Percentiles rank a stretch among this genome's conserved stretches.
Conservation (phyloP, 2,888 invertebrate genomes). For the Limnephilus rhombicus region DNA sequence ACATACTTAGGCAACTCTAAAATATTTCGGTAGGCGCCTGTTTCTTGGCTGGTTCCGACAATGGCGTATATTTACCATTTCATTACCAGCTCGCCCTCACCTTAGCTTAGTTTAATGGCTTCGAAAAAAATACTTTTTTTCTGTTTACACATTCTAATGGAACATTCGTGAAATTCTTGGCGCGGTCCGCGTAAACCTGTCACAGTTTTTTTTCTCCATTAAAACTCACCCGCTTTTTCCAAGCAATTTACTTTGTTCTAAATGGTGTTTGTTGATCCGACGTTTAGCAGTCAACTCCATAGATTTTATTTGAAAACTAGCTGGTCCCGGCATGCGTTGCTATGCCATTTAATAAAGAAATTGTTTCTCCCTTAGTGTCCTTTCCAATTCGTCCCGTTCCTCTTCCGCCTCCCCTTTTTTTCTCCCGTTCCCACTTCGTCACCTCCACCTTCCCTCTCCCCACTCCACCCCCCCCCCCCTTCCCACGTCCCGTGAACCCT, state of each 20-base stretch:
- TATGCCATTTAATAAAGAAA: too few species aligned
- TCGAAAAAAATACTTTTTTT: slow-evolving; percentile 8
- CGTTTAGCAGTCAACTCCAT: not conserved
- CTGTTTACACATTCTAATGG: slow-evolving; percentile 26
- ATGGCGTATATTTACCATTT: slow-evolving; percentile 2
- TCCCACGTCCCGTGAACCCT: too few species aligned
- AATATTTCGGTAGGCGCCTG: not conserved
- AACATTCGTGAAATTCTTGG: slow-evolving; percentile 29
- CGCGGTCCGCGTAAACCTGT: not conserved
- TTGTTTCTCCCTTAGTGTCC: too few species aligned
- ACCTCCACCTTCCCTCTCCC: too few species aligned
- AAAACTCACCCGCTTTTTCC: not conserved
- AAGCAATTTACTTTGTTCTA: slow-evolving; percentile 1
- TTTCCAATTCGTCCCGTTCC: too few species aligned
- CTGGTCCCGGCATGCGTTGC: too few species aligned
- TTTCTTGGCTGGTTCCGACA: not conserved
- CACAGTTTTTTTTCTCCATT: not conserved
- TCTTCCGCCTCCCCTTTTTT: too few species aligned
- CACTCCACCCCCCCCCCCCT: too few species aligned
- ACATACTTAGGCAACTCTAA: not conserved
- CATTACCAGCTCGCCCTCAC: slow-evolving; percentile 7
- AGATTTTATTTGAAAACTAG: not conserved
- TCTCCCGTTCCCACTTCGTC: too few species aligned
- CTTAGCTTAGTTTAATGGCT: not conserved
- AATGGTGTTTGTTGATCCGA: not conserved